Conservation (phyloP, 2,797 vertebrate genomes). For the Neosalanx taihuensis region DNA sequence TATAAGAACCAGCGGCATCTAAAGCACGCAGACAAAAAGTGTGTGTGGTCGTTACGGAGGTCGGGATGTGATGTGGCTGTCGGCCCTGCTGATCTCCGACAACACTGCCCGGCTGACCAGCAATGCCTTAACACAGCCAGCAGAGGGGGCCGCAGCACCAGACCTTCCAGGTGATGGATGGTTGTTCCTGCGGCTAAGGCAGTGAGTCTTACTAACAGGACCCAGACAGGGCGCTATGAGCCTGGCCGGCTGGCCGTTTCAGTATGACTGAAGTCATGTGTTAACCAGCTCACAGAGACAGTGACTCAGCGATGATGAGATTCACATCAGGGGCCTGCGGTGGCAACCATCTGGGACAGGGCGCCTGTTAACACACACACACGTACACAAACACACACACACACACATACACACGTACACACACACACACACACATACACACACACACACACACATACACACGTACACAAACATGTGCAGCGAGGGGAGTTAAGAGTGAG, state of each 20-base stretch:
- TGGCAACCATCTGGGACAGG: not conserved
- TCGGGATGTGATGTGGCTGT: too few species aligned
- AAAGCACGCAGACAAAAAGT: too few species aligned
- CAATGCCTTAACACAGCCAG: not conserved
- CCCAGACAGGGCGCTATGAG: not conserved
- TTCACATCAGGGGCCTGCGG: not conserved
- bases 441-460: not conserved
- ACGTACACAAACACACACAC: slow-evolving; percentile 1
- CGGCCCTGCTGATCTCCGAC: too few species aligned
- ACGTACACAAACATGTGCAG: not conserved
- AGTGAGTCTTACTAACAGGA: not conserved
- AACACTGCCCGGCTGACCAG: too few species aligned
- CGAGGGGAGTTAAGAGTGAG: too few species aligned
- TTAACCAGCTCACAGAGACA: not conserved
- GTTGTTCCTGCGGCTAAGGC: not conserved
- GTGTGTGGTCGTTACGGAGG: too few species aligned
- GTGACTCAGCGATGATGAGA: not conserved
- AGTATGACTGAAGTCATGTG: not conserved
- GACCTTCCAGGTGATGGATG: not conserved
- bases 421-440: slow-evolving; percentile 8
- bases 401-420: not conserved
- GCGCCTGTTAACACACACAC: not conserved
- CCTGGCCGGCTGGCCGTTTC: too few species aligned
- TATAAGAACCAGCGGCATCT: too few species aligned
- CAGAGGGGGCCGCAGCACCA: not conserved